Conservation (phyloP, 2,888 invertebrate genomes). For the Cecidostiba fungosa region DNA sequence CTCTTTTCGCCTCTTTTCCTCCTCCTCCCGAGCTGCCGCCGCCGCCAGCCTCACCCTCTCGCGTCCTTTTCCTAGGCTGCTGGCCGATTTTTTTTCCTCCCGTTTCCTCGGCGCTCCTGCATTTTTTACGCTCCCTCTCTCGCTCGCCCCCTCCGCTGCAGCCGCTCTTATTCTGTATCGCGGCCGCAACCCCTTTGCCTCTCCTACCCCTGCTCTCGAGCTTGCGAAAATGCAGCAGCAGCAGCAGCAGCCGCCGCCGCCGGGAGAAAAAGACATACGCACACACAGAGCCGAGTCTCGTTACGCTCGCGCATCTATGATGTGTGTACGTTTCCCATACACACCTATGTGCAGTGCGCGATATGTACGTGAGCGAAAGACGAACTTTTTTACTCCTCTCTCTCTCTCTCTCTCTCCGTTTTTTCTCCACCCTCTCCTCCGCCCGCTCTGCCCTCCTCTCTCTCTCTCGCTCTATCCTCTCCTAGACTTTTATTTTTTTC, state of each 20-base stretch:
- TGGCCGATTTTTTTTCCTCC: conserved; percentile 75
- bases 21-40: conserved; percentile 55
- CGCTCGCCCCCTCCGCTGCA: conserved; percentile 26
- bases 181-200: conserved; percentile 55
- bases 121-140: conserved; percentile 72
- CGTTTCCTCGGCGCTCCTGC: conserved; percentile 74
- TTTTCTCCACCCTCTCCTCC: conserved; percentile 27
- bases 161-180: conserved; percentile 39
- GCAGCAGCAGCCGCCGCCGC: conserved; percentile 56
- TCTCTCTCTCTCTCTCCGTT: conserved; percentile 45
- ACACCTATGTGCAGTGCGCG: not conserved
- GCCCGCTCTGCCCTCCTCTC: conserved; percentile 12
- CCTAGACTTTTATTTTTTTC: not conserved
- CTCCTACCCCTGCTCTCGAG: conserved; percentile 45
- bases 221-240: conserved; percentile 56
- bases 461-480: not conserved
- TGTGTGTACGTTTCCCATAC: conserved; percentile 14
- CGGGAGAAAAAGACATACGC: conserved; percentile 59
- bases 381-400: conserved; percentile 58
- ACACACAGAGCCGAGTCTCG: conserved; percentile 11
- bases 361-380: conserved; percentile 30
- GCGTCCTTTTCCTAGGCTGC: conserved; percentile 70
- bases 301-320: conserved; percentile 2
- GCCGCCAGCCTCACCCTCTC: conserved; percentile 65
- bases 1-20: conserved; percentile 54